phyloP scores from a whole-genome alignment of 2,888 invertebrate genomes.

The Tenthredo livida region DNA sequence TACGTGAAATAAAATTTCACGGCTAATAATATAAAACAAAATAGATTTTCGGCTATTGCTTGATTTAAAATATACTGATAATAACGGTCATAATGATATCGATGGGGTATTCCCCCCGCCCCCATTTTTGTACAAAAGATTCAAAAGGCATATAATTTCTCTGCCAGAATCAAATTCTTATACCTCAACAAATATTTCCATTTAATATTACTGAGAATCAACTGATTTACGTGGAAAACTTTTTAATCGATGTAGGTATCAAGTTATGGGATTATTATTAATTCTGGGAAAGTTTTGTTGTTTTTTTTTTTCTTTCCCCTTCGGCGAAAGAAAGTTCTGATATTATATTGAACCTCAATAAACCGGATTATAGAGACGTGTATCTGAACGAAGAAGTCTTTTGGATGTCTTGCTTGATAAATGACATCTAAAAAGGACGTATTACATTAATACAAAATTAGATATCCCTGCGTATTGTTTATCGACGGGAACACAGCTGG shows the following conservation, averaged over 20 bases:
- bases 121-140: background rate
- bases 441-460: background rate
- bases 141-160: background rate
- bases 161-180: background rate
- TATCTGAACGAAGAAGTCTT: background rate
- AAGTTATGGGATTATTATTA: background rate
- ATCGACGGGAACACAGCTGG: background rate
- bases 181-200: background rate
- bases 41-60: too few relatives aligned
- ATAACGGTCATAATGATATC: background rate
- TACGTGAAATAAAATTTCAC: too few relatives aligned
- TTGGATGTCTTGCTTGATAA: too few relatives aligned
- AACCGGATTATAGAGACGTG: background rate
- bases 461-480: background rate
- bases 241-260: background rate
- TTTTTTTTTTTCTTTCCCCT: background rate
- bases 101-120: background rate
- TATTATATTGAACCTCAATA: background rate
- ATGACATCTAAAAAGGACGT: background rate
- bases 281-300: background rate
- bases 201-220: background rate
- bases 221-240: background rate
- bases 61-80: too few relatives aligned
- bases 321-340: background rate
- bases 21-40: too few relatives aligned